These are phyloP conservation scores for Eupithecia inturbata DNA, from an alignment of 2,888 invertebrate genomes.

Conservation along the genomic window DNA sequence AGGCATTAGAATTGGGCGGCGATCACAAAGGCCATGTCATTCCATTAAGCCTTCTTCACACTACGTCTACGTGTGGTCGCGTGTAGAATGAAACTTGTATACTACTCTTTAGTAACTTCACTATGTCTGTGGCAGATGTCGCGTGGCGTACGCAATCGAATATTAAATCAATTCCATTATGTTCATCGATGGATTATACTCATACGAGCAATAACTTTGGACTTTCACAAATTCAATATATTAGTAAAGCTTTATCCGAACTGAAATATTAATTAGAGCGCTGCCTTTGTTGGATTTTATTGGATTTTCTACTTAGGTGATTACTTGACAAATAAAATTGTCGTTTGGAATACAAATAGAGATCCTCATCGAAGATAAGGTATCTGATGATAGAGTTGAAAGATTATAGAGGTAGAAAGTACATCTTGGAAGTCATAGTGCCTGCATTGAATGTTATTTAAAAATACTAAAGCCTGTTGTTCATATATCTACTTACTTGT, in stretches of 20 bases:
- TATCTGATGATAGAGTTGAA: background rate
- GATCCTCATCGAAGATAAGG: background rate
- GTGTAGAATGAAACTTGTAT: conserved; percentile 5
- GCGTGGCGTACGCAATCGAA: conserved; percentile 76
- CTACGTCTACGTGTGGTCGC: conserved; percentile 66
- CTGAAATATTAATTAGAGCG: conserved; percentile 27
- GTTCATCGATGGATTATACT: conserved; percentile 58
- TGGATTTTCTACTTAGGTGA: conserved; percentile 6
- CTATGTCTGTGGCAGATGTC: conserved; percentile 64
- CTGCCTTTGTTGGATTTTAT: conserved; percentile 20
- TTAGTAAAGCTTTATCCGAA: conserved; percentile 27
- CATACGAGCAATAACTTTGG: conserved; percentile 48
- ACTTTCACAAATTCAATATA: conserved; percentile 32
- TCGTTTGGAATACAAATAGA: background rate
- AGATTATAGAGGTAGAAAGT: background rate
- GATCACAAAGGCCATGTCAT: conserved; percentile 82
- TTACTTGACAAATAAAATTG: conserved; percentile 1
- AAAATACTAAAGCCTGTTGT: conserved; percentile 15
- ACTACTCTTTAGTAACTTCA: conserved; percentile 17
- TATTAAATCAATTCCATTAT: conserved; percentile 80
- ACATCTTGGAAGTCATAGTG: background rate
- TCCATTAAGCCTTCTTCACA: conserved; percentile 83
- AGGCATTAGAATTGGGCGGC: conserved; percentile 84
- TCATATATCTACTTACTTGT: background rate
- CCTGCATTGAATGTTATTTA: background rate